Conservation (phyloP, 1,140 invertebrate genomes). For the Camponotus floridanus region DNA sequence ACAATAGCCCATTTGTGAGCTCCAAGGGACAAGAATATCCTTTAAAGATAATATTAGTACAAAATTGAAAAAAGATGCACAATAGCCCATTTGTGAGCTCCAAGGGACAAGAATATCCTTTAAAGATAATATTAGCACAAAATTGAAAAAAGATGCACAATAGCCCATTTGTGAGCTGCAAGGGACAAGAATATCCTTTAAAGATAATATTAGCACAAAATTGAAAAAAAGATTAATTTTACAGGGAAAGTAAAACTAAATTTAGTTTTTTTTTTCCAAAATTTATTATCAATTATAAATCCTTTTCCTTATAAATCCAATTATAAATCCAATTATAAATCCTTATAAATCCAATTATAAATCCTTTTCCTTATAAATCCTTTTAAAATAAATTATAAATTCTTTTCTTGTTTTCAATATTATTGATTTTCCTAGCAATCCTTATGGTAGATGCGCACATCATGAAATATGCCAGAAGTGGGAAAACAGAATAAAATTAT, state of each 20-base stretch:
- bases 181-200: conserved; percentile 41
- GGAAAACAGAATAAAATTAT: conserved; percentile 52
- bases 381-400: too few relatives aligned
- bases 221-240: background rate
- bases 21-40: too few relatives aligned
- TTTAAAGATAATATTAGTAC: too few relatives aligned
- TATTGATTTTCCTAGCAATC: conserved; percentile 9
- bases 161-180: conserved; percentile 44
- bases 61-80: too few relatives aligned
- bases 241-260: background rate
- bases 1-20: background rate
- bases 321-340: background rate
- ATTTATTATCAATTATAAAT: background rate
- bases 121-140: conserved; percentile 26
- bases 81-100: conserved; percentile 44
- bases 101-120: conserved; percentile 44
- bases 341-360: background rate
- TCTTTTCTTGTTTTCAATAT: conserved; percentile 3
- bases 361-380: too few relatives aligned
- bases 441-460: background rate
- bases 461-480: conserved; percentile 11
- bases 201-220: conserved; percentile 27
- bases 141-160: background rate
- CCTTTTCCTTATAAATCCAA: too few relatives aligned
- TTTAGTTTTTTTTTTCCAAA: background rate